Percentiles rank a stretch among this genome's conserved stretches.
Evolutionary conservation across 1,140 invertebrate genomes (phyloP).

Genomic region (Hormaphis cornu): DNA sequence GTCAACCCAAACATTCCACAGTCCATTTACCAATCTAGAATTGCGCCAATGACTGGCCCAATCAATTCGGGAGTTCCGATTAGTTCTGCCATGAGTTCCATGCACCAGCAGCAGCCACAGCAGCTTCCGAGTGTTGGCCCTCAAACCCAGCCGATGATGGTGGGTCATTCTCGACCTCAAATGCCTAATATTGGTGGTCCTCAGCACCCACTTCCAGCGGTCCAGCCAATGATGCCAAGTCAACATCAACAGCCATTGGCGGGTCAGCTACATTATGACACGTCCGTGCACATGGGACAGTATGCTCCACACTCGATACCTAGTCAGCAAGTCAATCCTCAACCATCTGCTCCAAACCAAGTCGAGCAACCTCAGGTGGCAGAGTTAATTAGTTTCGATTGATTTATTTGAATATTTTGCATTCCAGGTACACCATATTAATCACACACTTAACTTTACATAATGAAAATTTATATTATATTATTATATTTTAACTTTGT

Average conservation of each 20-base stretch:
- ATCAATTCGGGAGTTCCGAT: not conserved
- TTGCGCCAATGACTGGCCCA: not conserved
- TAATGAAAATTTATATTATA: conserved; percentile 19
- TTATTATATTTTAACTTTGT: conserved; percentile 31
- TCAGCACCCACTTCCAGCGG: not conserved
- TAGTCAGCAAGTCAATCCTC: conserved; percentile 26
- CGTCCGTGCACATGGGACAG: not conserved
- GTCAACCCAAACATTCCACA: conserved; percentile 6
- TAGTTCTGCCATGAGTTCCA: not conserved
- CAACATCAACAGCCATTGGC: conserved; percentile 16
- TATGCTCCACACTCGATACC: conserved; percentile 10
- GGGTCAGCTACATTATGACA: not conserved
- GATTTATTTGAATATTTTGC: not conserved
- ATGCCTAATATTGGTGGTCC: not conserved
- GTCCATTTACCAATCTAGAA: conserved; percentile 1
- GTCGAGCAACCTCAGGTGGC: conserved; percentile 7
- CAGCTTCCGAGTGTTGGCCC: not conserved
- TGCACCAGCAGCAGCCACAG: not conserved
- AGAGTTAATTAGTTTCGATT: conserved; percentile 31
- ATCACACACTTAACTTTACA: conserved; percentile 16
- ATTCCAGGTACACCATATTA: conserved; percentile 4
- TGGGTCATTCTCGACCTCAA: not conserved
- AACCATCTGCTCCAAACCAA: conserved; percentile 13
- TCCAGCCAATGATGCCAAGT: conserved; percentile 2
- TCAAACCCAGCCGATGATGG: not conserved